These are phyloP conservation scores for Acanthiza pusilla DNA, from an alignment of 2,797 vertebrate genomes.

Conservation along the genomic window DNA sequence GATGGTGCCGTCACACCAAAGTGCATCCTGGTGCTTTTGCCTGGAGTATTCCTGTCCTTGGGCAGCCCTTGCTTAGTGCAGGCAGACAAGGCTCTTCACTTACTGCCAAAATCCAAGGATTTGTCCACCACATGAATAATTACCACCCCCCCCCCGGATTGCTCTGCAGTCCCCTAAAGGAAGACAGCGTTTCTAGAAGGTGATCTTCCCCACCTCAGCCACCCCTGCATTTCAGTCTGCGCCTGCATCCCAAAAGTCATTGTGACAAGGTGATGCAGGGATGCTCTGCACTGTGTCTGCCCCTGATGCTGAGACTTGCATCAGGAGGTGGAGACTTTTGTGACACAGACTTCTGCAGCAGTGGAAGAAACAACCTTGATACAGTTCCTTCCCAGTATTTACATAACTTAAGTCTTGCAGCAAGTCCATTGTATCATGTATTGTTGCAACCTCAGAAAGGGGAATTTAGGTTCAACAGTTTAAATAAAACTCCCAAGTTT, in stretches of 20 bases:
- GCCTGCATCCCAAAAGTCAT: not conserved
- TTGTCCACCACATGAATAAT: not conserved
- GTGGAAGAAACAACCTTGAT: not conserved
- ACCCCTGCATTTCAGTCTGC: not conserved
- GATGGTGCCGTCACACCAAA: not conserved
- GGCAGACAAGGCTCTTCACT: not conserved
- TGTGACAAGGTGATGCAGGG: not conserved
- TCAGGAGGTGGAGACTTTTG: not conserved
- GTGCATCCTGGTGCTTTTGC: not conserved
- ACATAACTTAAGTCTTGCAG: not conserved
- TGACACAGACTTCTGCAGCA: not conserved
- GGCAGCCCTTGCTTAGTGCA: constrained; percentile 10
- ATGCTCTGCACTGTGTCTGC: not conserved
- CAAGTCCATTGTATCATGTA: not conserved
- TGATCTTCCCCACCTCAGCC: not conserved
- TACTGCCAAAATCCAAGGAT: not conserved
- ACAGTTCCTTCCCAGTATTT: not conserved
- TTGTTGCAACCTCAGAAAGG: not conserved
- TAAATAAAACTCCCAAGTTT: not conserved
- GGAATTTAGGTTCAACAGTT: not conserved
- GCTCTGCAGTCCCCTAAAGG: not conserved
- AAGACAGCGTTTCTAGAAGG: not conserved
- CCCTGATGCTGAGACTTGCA: not conserved
- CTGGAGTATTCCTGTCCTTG: constrained; percentile 14
- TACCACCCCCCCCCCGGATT: fast-evolving